phyloP scores from a whole-genome alignment of 2,797 vertebrate genomes.

The Diplodus sargus region DNA sequence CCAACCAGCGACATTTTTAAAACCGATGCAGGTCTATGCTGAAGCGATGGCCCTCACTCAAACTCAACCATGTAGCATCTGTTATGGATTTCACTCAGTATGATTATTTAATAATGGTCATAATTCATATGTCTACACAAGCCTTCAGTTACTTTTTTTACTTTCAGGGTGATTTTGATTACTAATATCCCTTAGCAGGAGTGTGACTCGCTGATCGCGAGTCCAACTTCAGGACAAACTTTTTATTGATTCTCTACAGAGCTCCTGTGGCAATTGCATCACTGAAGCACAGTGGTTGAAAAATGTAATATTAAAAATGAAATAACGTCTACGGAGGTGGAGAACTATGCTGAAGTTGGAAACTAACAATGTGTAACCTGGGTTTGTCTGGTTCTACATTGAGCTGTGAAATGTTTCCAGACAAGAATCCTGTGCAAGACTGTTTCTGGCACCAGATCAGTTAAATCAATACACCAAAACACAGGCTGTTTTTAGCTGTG shows the following conservation, averaged over 20 bases:
- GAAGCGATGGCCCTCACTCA: neutral
- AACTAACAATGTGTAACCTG: neutral
- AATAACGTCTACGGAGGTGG: neutral
- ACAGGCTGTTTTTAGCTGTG: neutral
- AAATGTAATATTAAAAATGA: neutral
- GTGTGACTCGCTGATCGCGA: neutral
- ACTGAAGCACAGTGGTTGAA: neutral
- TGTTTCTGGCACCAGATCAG: slow-evolving; percentile 10
- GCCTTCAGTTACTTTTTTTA: neutral
- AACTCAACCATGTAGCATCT: neutral
- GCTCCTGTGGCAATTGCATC: neutral
- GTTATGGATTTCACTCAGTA: neutral
- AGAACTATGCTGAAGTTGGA: neutral
- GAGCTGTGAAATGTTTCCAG: neutral
- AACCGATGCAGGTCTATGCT: neutral
- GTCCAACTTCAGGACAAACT: neutral
- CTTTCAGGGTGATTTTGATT: neutral
- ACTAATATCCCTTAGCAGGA: neutral
- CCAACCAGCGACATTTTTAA: neutral
- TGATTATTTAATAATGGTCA: neutral
- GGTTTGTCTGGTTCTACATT: neutral
- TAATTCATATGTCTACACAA: neutral
- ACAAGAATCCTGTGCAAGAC: neutral
- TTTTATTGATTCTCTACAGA: neutral
- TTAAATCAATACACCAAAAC: neutral